Conservation (phyloP, 2,797 vertebrate genomes). For the Chrysocyon brachyurus region DNA sequence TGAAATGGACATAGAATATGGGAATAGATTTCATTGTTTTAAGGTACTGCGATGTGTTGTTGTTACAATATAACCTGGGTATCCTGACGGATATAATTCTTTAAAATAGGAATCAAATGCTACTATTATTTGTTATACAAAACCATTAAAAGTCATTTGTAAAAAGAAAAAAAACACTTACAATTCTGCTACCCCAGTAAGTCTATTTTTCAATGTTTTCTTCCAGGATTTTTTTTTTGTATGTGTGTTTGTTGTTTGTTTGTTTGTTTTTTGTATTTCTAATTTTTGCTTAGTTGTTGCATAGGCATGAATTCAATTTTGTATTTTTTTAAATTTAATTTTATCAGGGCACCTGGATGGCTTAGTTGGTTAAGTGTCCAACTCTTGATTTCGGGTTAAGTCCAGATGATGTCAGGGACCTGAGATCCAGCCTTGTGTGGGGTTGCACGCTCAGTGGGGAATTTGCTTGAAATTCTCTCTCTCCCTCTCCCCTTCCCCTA, state of each 20-base stretch:
- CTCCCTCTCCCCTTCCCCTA: too few relatives aligned
- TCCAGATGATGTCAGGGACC: neutral
- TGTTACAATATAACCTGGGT: neutral
- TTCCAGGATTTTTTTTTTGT: neutral
- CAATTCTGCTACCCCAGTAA: neutral
- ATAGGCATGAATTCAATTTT: conserved; percentile 28
- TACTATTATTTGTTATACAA: neutral
- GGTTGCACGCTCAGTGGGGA: neutral
- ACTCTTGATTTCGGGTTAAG: neutral
- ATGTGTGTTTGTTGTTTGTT: neutral
- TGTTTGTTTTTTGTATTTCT: neutral
- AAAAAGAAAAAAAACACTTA: neutral
- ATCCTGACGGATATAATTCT: neutral
- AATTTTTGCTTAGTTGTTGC: conserved; percentile 24
- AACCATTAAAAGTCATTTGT: conserved; percentile 10
- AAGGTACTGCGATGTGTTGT: neutral
- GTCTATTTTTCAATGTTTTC: neutral
- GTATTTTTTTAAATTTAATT: neutral
- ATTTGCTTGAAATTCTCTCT: neutral
- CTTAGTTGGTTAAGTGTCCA: neutral
- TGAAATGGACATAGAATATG: neutral
- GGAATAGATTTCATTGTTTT: neutral
- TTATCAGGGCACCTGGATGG: neutral
- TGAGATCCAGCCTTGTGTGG: neutral
- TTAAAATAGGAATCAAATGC: neutral